Percentiles rank a stretch among this genome's conserved stretches.
Evolutionary conservation across 2,888 invertebrate species (phyloP).

Genomic region (Ecliptopera silaceata): DNA sequence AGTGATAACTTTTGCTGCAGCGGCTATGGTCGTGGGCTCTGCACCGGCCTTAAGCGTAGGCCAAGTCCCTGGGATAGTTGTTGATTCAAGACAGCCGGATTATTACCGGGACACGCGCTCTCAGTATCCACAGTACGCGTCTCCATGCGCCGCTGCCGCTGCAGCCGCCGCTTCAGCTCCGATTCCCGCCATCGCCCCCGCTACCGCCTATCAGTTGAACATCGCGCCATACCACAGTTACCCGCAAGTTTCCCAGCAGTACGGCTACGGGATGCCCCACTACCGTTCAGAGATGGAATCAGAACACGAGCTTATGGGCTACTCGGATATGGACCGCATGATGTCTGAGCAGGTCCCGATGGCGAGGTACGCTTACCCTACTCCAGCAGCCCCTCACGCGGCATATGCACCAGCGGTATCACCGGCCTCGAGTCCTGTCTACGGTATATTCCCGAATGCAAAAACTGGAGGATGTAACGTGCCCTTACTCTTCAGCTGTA

Average conservation of each 20-base stretch:
- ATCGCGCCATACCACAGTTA: constrained; percentile 38
- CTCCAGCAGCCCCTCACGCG: constrained; percentile 29
- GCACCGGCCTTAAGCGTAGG: constrained; percentile 44
- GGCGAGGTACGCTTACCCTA: constrained; percentile 51
- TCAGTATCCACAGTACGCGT: constrained; percentile 44
- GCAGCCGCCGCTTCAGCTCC: constrained; percentile 47
- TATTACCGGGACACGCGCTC: constrained; percentile 50
- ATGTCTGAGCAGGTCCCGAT: constrained; percentile 53
- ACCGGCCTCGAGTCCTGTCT: constrained; percentile 45
- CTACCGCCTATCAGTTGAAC: constrained; percentile 36
- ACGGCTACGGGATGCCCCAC: constrained; percentile 48
- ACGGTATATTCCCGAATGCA: constrained; percentile 66
- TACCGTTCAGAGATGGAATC: constrained; percentile 51
- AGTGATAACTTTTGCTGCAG: constrained; percentile 37
- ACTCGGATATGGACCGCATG: constrained; percentile 59
- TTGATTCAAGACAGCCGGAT: constrained; percentile 35
- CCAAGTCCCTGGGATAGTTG: constrained; percentile 28
- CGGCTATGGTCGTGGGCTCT: constrained; percentile 43
- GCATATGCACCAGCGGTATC: constrained; percentile 32
- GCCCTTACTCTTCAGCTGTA: constrained; percentile 69
- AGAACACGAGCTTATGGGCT: constrained; percentile 50
- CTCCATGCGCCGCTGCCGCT: constrained; percentile 59
- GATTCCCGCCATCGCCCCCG: constrained; percentile 36
- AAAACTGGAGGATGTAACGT: constrained; percentile 62
- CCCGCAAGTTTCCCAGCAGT: constrained; percentile 33